Evolutionary conservation across 2,797 vertebrate species (phyloP).

Genomic region (Choloepus didactylus): DNA sequence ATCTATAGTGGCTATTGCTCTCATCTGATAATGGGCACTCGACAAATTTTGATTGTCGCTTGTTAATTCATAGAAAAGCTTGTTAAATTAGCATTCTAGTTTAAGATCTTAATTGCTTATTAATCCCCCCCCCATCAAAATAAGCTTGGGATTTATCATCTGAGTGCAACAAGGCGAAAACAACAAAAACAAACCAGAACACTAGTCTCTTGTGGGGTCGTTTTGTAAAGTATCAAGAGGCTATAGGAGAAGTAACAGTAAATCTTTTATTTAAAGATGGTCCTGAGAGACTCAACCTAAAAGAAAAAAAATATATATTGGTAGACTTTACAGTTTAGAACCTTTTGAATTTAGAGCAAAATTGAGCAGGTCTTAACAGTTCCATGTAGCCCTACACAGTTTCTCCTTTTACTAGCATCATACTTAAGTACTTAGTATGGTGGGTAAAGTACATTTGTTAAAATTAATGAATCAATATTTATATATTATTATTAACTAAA

Average conservation of each 20-base stretch:
- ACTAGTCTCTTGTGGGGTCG: neutral
- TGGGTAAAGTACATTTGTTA: neutral
- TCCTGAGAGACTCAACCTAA: neutral
- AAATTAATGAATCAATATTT: neutral
- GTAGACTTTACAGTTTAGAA: conserved; percentile 27
- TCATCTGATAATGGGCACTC: neutral
- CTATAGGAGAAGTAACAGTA: neutral
- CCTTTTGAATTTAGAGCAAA: neutral
- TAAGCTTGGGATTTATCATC: conserved; percentile 5
- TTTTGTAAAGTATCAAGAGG: neutral
- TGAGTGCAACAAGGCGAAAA: neutral
- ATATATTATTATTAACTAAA: neutral
- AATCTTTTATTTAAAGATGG: neutral
- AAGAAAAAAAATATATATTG: neutral
- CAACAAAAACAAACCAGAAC: neutral
- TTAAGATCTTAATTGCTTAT: neutral
- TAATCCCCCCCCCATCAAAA: neutral
- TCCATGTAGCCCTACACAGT: neutral
- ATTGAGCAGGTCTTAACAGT: neutral
- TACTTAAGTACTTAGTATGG: neutral
- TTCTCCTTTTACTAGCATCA: neutral
- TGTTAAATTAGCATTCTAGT: neutral
- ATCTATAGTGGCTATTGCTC: neutral
- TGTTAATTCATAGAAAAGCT: neutral
- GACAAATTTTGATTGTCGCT: neutral